phyloP scores from a whole-genome alignment of 2,888 invertebrate species.

The Brachyopa scutellaris region DNA sequence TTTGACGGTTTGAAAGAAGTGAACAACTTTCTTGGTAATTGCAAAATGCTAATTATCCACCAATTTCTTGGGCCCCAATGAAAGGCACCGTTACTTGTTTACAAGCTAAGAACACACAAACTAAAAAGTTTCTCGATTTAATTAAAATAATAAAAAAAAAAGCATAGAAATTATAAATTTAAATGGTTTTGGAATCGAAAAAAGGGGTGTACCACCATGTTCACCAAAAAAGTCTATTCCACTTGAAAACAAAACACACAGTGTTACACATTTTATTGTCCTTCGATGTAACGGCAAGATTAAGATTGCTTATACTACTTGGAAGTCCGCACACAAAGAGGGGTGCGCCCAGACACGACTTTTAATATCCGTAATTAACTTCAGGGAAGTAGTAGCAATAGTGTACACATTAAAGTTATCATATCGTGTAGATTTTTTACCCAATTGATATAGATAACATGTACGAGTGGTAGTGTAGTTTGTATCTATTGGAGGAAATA shows the following conservation, averaged over 20 bases:
- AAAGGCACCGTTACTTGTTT: too few relatives aligned
- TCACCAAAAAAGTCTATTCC: neutral
- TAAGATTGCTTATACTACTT: slow-evolving; percentile 36
- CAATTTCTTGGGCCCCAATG: too few relatives aligned
- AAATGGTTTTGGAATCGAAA: slow-evolving; percentile 6
- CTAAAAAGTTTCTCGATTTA: slow-evolving; percentile 8
- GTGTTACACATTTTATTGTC: slow-evolving; percentile 63
- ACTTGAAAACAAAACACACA: neutral
- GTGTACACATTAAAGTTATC: slow-evolving; percentile 45
- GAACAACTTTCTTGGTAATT: slow-evolving; percentile 12
- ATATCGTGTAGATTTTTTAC: slow-evolving; percentile 48
- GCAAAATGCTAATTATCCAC: slow-evolving; percentile 38
- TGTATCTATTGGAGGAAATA: slow-evolving; percentile 43
- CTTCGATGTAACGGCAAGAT: slow-evolving; percentile 62
- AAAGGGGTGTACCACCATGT: slow-evolving; percentile 50
- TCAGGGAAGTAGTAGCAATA: slow-evolving; percentile 39
- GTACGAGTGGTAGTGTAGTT: slow-evolving; percentile 49
- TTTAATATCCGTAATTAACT: slow-evolving; percentile 69
- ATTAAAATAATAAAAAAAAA: slow-evolving; percentile 9
- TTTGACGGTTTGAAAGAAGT: slow-evolving; percentile 2
- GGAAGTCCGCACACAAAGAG: slow-evolving; percentile 11
- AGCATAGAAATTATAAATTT: too few relatives aligned
- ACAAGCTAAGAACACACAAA: too few relatives aligned
- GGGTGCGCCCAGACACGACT: slow-evolving; percentile 67
- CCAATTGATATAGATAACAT: slow-evolving; percentile 51